phyloP scores from a whole-genome alignment of 1,140 invertebrate genomes.

The Eriocheir sinensis region DNA sequence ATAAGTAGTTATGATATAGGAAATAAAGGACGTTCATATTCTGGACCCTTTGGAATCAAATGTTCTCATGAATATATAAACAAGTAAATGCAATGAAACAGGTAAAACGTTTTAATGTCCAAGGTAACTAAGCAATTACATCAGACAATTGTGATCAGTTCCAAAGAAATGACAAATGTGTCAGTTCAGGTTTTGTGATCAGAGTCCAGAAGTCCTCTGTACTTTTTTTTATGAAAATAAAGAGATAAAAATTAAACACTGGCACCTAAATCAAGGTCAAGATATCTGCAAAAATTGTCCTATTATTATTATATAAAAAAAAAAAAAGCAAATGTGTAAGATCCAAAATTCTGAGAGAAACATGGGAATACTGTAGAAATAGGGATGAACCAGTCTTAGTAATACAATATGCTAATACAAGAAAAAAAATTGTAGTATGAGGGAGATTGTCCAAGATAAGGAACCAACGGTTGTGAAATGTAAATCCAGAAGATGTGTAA shows the following conservation, averaged over 20 bases:
- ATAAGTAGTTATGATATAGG: background rate
- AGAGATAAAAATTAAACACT: background rate
- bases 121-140: background rate
- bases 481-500: background rate
- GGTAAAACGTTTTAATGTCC: background rate
- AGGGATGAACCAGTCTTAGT: constrained; percentile 23
- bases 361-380: background rate
- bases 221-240: background rate
- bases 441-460: constrained; percentile 13
- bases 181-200: background rate
- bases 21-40: constrained; percentile 23
- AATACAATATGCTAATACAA: constrained; percentile 17
- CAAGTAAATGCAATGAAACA: constrained; percentile 45
- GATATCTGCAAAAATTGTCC: background rate
- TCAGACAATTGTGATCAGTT: background rate
- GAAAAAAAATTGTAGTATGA: background rate
- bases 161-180: background rate
- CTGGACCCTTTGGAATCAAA: constrained; percentile 55
- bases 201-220: constrained; percentile 1
- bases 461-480: constrained; percentile 13
- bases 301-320: background rate
- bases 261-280: constrained; percentile 8
- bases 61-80: constrained; percentile 32
- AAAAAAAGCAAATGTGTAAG: background rate
- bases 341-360: constrained; percentile 1